Evolutionary conservation across 2,888 invertebrate species (phyloP), one percentile per base, ranked within the genome.

Genomic region (Papilio gigon): DNA sequence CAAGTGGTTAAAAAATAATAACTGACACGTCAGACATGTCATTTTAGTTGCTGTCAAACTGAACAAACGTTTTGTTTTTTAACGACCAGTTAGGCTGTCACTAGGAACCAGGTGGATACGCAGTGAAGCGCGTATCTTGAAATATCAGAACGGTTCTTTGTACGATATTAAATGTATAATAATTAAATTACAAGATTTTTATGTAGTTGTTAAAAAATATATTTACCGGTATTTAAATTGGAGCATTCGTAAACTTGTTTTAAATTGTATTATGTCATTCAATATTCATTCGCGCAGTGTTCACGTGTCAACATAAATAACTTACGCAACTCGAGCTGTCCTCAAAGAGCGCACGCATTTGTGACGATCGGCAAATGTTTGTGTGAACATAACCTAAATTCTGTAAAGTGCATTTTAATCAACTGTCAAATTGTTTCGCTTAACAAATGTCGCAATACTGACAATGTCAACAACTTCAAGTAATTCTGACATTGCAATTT

Each of bases 301-400:
- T 35, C 20, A 14, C 22, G 20, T 22, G 47, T n/a, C 6, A 20
- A 44, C 11, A 30, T 42, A 44, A 62, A 62, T 44, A 44, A 44
- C 11, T 61, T 27, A 62, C 30, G 42, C 30, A 33, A 44, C 14
- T 25, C 44, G n/a, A n/a, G 17, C n/a, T 30, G 44, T 20, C 44
- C 62, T 62, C 33, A 33, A 44, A 30, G 11, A 33, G 44, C 44
- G 4, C 42, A 62, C 27, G 40, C 40, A 62, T 42, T 42, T 27
- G 44, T 44, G 27, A 27, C 25, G 33, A 44, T 44, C 9, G 0
- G 9, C 17, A 53, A 53, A 53, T 53, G 30, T 53, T 53, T 53
- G 53, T 53, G 20, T 62, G 30, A 33, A 62, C 44, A 20, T 62
- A 62, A 62, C 62, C 62, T 44, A 44, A 17, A 42, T 62, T 44